phyloP scores from a whole-genome alignment of 1,140 invertebrate genomes.

The Drosophila subobscura region DNA sequence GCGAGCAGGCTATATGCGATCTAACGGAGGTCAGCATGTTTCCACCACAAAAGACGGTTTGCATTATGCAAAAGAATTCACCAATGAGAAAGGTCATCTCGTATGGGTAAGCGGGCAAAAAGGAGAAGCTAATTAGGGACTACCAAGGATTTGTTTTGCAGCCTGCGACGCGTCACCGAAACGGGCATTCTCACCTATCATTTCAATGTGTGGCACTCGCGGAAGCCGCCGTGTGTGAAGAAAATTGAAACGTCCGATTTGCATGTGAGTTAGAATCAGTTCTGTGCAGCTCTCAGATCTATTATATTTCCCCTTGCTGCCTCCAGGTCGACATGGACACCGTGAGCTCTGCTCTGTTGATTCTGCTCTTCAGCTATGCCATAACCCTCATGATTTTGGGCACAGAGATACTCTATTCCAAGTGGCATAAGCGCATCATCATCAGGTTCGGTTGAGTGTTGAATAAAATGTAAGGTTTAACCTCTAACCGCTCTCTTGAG shows the following conservation, averaged over 20 bases:
- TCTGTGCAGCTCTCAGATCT: neutral
- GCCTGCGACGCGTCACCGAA: slow-evolving; percentile 84
- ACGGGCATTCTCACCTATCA: slow-evolving; percentile 84
- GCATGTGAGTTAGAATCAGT: slow-evolving; percentile 72
- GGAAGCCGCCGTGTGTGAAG: slow-evolving; percentile 84
- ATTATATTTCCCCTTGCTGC: neutral
- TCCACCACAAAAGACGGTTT: slow-evolving; percentile 85
- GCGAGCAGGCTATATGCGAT: slow-evolving; percentile 86
- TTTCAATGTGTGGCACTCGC: slow-evolving; percentile 84
- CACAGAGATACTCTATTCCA: slow-evolving; percentile 81
- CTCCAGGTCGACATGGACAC: slow-evolving; percentile 83
- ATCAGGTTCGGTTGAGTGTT: slow-evolving; percentile 40
- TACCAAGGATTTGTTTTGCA: slow-evolving; percentile 40
- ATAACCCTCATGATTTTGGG: slow-evolving; percentile 80
- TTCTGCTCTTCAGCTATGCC: slow-evolving; percentile 83
- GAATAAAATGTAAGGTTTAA: slow-evolving; percentile 34
- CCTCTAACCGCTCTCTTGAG: slow-evolving; percentile 29
- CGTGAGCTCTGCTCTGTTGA: slow-evolving; percentile 84
- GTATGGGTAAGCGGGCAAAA: slow-evolving; percentile 84
- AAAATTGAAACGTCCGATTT: slow-evolving; percentile 84
- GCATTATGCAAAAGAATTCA: slow-evolving; percentile 85
- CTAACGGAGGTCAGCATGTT: slow-evolving; percentile 86
- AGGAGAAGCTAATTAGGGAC: neutral
- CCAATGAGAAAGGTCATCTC: slow-evolving; percentile 87
- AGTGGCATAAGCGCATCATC: slow-evolving; percentile 54